These are phyloP conservation scores for Bradypodion pumilum DNA, from an alignment of 2,797 vertebrate genomes.

Conservation along the genomic window DNA sequence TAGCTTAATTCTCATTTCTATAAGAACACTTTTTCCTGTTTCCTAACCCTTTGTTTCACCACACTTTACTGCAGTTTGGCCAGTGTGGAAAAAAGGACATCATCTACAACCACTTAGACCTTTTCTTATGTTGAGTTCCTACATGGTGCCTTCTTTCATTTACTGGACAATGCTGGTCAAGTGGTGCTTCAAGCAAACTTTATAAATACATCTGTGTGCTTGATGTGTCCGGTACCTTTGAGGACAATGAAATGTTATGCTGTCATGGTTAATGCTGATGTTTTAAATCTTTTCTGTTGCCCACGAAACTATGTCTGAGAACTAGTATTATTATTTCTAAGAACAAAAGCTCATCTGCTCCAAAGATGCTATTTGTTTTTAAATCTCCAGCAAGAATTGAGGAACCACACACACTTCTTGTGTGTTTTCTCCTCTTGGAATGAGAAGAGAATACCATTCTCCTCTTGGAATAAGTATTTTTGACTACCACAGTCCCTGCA, in stretches of 20 bases:
- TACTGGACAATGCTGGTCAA: neutral
- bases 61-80: neutral
- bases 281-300: no score
- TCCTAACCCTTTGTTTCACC: neutral
- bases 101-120: no score
- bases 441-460: no score
- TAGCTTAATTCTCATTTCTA: neutral
- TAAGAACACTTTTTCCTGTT: neutral
- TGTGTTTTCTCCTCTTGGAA: neutral
- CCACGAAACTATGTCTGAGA: neutral
- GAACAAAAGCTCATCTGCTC: neutral
- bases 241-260: neutral
- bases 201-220: neutral
- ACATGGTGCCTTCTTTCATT: neutral
- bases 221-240: neutral
- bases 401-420: neutral
- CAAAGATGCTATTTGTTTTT: neutral
- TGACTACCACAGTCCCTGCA: neutral
- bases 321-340: neutral
- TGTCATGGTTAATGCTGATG: neutral
- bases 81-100: neutral
- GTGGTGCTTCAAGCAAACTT: neutral
- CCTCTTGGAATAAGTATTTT: neutral
- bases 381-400: neutral
- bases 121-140: neutral